Conservation (phyloP, 2,888 invertebrate genomes). For the Caenorhabditis sp. region DNA sequence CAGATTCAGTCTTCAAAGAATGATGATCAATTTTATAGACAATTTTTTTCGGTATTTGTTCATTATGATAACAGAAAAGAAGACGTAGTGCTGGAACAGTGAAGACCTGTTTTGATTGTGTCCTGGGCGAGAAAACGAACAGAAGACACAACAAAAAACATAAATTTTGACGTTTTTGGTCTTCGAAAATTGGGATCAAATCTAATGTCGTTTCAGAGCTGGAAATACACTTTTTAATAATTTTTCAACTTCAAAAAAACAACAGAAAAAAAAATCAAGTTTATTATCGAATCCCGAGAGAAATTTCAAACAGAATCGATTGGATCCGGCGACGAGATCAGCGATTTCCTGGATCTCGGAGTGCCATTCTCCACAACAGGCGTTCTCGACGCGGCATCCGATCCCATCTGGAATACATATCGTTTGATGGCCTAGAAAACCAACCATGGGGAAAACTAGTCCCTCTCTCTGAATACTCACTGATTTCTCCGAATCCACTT, state of each 20-base stretch:
- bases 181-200: too few species aligned
- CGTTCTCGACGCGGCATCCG: constrained; percentile 1
- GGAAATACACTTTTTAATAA: too few species aligned
- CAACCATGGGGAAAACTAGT: neutral
- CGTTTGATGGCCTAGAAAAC: constrained; percentile 8
- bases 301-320: neutral
- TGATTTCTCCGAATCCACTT: neutral
- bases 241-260: too few species aligned
- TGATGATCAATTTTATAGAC: too few species aligned
- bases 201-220: too few species aligned
- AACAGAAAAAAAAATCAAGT: neutral
- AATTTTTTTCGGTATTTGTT: too few species aligned
- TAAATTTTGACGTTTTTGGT: too few species aligned
- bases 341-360: constrained; percentile 37
- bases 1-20: neutral
- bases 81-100: too few species aligned
- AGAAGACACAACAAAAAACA: too few species aligned
- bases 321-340: neutral
- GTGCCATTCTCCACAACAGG: constrained; percentile 22
- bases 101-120: too few species aligned
- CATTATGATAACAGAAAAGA: too few species aligned
- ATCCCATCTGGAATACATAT: constrained; percentile 25
- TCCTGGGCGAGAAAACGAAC: too few species aligned
- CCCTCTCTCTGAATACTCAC: neutral
- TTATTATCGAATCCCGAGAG: neutral